Evolutionary conservation across 2,797 vertebrate species (phyloP).

Genomic region (Alca torda): DNA sequence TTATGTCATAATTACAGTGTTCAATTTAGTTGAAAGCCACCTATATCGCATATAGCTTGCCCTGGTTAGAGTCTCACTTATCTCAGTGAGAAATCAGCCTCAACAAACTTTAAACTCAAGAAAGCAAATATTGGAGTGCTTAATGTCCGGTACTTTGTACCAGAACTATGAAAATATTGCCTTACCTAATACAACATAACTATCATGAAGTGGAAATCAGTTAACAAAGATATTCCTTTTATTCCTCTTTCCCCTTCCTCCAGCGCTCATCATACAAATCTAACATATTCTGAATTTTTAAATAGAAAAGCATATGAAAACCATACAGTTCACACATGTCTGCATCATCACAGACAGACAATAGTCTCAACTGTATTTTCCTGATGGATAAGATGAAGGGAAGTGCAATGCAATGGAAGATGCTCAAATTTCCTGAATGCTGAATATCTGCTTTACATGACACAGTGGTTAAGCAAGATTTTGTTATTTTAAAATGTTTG

Average conservation of each 20-base stretch:
- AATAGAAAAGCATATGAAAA: background rate
- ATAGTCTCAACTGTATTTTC: background rate
- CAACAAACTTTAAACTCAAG: background rate
- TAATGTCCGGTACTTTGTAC: background rate
- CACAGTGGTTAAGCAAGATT: background rate
- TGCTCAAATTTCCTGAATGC: background rate
- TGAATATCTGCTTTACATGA: background rate
- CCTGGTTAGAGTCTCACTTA: background rate
- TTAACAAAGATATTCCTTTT: background rate
- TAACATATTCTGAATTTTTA: background rate
- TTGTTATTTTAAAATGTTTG: background rate
- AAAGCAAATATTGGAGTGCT: background rate
- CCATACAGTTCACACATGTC: background rate
- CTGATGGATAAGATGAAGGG: background rate
- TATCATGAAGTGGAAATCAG: background rate
- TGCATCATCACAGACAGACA: background rate
- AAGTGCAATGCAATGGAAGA: background rate
- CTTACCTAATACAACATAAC: background rate
- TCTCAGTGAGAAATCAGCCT: background rate
- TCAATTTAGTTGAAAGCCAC: background rate
- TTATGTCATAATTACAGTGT: background rate
- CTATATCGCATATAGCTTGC: background rate
- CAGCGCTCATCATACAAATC: background rate
- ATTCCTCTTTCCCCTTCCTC: background rate
- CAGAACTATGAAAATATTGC: background rate